Conservation (phyloP, 2,888 invertebrate species). For the Holacanthella duospinosa region DNA sequence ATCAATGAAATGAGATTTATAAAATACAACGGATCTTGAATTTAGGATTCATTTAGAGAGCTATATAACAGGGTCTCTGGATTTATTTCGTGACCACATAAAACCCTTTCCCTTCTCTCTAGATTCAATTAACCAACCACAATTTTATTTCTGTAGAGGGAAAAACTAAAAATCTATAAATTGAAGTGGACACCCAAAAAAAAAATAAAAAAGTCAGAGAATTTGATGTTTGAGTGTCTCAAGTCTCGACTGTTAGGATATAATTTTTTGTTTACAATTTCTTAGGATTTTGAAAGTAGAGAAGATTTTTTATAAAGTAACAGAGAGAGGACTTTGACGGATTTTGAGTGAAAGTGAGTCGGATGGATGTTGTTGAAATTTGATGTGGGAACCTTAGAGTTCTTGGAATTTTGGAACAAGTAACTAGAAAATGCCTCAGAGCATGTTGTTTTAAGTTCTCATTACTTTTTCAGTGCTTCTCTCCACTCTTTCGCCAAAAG, state of each 20-base stretch:
- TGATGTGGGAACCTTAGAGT: background rate
- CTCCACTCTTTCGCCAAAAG: background rate
- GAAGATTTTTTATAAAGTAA: too few species aligned
- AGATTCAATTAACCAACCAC: background rate
- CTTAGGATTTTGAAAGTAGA: too few species aligned
- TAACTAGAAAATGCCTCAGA: background rate
- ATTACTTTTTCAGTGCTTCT: constrained; percentile 11
- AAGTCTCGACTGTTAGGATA: too few species aligned
- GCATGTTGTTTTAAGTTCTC: constrained; percentile 6
- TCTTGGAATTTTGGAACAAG: background rate
- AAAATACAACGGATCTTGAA: background rate
- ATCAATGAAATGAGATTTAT: background rate
- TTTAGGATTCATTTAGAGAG: background rate
- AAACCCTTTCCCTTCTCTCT: background rate
- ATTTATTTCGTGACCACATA: background rate
- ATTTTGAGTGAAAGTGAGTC: too few species aligned
- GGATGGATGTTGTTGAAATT: too few species aligned
- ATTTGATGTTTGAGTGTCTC: too few species aligned
- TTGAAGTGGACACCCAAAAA: too few species aligned
- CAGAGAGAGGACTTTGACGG: too few species aligned
- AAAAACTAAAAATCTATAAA: background rate
- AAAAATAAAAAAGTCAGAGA: too few species aligned
- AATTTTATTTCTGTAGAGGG: background rate
- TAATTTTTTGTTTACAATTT: too few species aligned
- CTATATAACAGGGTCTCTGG: background rate